Evolutionary conservation across 2,113 vertebrate species (phyloP).

Genomic region (Tyrannus savana): DNA sequence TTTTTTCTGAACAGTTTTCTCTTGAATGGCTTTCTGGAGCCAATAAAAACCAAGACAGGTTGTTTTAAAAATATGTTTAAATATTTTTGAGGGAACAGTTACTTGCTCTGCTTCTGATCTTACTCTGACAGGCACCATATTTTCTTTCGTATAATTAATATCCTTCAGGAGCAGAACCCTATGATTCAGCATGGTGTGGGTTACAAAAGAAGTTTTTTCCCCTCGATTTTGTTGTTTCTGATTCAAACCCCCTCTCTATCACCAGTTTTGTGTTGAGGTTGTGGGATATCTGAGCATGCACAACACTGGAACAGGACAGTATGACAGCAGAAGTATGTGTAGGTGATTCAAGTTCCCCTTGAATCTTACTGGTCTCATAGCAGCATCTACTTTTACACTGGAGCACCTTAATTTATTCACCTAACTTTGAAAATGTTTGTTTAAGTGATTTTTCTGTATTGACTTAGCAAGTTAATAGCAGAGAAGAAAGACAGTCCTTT

Average conservation of each 20-base stretch:
- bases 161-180: not conserved
- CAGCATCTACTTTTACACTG: not conserved
- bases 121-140: not conserved
- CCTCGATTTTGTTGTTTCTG: not conserved
- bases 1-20: not conserved
- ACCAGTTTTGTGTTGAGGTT: not conserved
- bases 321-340: not conserved
- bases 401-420: not conserved
- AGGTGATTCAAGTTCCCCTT: not conserved
- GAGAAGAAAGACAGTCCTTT: not conserved
- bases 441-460: not conserved
- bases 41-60: not conserved
- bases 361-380: not conserved
- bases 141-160: not conserved
- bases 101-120: not conserved
- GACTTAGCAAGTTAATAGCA: not conserved
- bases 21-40: not conserved
- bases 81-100: not conserved
- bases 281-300: accelerated
- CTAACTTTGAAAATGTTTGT: constrained; percentile 1
- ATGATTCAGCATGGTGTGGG: not conserved
- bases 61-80: not conserved
- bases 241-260: not conserved
- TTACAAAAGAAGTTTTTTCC: not conserved
- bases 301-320: not conserved